Percentiles rank a stretch among this genome's conserved stretches.
phyloP scores from a whole-genome alignment of 2,797 vertebrate species.

The Crenichthys baileyi region DNA sequence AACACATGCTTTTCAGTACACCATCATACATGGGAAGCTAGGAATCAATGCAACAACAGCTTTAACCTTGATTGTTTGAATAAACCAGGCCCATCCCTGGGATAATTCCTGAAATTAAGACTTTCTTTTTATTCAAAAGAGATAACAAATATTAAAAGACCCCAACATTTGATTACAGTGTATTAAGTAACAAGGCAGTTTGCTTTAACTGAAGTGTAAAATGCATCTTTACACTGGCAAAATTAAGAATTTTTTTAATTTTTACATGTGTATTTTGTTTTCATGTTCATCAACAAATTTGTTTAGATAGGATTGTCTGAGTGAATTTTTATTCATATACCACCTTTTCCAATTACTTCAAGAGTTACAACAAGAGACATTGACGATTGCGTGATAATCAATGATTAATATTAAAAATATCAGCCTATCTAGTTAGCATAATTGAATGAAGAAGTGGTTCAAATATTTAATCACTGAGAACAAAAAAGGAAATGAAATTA shows the following conservation, averaged over 20 bases:
- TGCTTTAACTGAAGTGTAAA: background rate
- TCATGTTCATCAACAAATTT: background rate
- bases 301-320: background rate
- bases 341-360: background rate
- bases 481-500: background rate
- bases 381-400: background rate
- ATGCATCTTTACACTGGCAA: background rate
- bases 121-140: background rate
- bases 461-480: background rate
- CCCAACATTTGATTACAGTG: background rate
- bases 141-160: background rate
- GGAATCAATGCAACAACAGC: no score
- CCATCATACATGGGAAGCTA: background rate
- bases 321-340: background rate
- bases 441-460: background rate
- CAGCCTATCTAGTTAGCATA: background rate
- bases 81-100: background rate
- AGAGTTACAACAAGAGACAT: background rate
- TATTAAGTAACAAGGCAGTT: background rate
- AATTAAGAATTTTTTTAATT: background rate
- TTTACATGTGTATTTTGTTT: background rate
- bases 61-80: no score
- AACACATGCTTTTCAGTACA: background rate
- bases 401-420: background rate
- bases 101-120: background rate